phyloP scores from a whole-genome alignment of 1,140 invertebrate species.

The Leptinotarsa undecemlineata region DNA sequence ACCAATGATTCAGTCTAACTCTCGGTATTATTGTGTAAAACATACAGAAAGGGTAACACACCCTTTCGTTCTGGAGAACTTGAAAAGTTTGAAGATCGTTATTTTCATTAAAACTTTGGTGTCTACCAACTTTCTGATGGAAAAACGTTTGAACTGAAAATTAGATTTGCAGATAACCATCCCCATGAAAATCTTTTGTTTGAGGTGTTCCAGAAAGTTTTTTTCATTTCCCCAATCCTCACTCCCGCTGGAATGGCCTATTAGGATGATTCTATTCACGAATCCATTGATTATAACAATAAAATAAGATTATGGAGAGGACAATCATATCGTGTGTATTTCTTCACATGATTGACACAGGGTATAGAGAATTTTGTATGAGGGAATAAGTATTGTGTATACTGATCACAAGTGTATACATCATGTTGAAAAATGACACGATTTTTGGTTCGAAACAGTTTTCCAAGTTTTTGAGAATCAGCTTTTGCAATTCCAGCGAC shows the following conservation, averaged over 20 bases:
- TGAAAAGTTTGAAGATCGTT: conserved; percentile 1
- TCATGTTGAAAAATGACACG: no score
- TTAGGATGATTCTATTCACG: background rate
- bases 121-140: background rate
- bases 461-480: no score
- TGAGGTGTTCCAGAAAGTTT: background rate
- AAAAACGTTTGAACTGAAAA: background rate
- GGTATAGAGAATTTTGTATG: no score
- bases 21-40: background rate
- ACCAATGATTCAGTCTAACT: background rate
- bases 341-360: no score
- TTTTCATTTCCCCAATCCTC: background rate
- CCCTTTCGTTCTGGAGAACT: background rate
- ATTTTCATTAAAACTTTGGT: background rate
- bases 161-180: background rate
- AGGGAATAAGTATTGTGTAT: no score
- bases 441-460: no score
- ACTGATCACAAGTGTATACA: no score
- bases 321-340: no score
- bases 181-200: background rate
- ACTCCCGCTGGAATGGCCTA: background rate
- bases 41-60: background rate
- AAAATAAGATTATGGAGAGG: no score
- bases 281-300: no score
- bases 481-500: no score